Evolutionary conservation across 2,113 vertebrate genomes (phyloP).

Genomic region (Sturnus vulgaris): DNA sequence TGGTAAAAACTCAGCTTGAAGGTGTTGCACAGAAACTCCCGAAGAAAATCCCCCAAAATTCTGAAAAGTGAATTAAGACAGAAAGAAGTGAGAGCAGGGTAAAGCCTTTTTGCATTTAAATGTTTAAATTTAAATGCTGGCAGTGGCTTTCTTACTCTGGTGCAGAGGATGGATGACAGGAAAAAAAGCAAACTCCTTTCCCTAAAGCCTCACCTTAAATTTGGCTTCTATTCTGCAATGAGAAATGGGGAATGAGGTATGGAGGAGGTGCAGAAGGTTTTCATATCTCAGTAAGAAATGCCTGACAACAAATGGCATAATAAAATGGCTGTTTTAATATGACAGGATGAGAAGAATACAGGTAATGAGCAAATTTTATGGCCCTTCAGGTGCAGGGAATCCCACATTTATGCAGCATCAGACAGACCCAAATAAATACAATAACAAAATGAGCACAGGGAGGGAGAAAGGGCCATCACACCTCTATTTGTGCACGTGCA

Average conservation of each 20-base stretch:
- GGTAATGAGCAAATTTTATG: background rate
- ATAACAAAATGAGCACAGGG: accelerated
- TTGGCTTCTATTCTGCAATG: background rate
- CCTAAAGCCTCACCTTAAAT: background rate
- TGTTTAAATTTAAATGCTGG: background rate
- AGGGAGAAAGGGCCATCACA: background rate
- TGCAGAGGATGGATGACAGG: background rate
- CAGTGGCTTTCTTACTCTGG: background rate
- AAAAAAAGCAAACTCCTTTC: background rate
- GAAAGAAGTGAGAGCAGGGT: background rate
- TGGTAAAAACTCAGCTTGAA: background rate
- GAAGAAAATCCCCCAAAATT: background rate
- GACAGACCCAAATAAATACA: background rate
- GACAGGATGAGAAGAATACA: background rate
- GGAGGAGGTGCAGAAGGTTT: background rate
- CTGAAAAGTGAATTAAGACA: background rate
- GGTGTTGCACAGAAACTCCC: background rate
- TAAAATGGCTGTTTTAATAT: background rate
- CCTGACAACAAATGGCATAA: background rate
- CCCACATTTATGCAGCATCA: background rate
- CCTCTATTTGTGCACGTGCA: accelerated
- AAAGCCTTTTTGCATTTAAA: background rate
- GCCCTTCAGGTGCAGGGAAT: background rate
- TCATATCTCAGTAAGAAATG: background rate
- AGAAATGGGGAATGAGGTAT: background rate